phyloP scores from a whole-genome alignment of 2,797 vertebrate species.

The Furcifer pardalis region DNA sequence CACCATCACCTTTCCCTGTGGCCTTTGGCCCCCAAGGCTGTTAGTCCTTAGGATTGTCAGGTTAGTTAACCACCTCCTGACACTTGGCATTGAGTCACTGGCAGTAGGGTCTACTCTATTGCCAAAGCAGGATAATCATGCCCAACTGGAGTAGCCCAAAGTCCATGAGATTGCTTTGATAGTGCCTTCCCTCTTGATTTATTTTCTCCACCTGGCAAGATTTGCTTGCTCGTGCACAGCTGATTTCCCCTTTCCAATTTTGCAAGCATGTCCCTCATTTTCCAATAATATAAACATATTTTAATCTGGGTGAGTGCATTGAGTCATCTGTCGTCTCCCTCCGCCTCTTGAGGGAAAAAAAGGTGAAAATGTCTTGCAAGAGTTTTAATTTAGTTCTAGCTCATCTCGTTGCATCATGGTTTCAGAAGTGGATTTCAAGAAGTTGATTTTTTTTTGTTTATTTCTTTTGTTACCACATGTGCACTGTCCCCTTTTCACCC shows the following conservation, averaged over 20 bases:
- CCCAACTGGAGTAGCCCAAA: too few relatives aligned
- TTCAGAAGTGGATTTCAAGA: conserved; percentile 58
- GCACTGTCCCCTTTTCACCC: conserved; percentile 1
- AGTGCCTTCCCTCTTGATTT: background rate
- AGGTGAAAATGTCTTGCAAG: conserved; percentile 49
- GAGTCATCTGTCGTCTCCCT: conserved; percentile 37
- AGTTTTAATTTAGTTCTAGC: conserved; percentile 68
- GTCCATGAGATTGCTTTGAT: background rate
- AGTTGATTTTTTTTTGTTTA: background rate
- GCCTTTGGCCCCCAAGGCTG: too few relatives aligned
- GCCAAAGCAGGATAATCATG: too few relatives aligned
- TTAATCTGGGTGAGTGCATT: conserved; percentile 50
- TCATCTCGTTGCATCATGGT: conserved; percentile 59
- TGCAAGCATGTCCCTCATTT: conserved; percentile 37
- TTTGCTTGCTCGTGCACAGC: conserved; percentile 49
- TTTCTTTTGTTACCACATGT: background rate
- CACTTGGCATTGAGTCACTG: too few relatives aligned
- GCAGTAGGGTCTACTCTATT: too few relatives aligned
- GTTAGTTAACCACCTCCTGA: too few relatives aligned
- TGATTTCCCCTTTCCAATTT: conserved; percentile 57
- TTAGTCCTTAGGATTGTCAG: too few relatives aligned
- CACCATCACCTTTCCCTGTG: too few relatives aligned
- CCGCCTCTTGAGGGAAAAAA: conserved; percentile 13
- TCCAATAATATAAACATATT: conserved; percentile 70
- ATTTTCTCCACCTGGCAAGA: background rate